Evolutionary conservation across 2,888 invertebrate species (phyloP).

Genomic region (Tanypteryx hageni): DNA sequence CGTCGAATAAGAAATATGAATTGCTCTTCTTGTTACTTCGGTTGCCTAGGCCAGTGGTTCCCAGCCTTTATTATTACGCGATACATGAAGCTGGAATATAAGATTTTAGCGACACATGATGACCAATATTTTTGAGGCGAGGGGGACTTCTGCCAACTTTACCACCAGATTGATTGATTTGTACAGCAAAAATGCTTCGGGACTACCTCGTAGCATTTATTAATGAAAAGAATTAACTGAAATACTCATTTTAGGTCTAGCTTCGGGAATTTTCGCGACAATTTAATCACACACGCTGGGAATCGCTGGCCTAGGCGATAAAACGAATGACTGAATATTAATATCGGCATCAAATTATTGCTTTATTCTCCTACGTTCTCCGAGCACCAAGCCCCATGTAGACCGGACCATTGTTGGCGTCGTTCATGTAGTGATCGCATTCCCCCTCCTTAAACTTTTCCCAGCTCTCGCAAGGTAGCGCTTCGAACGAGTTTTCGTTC

Average conservation of each 20-base stretch:
- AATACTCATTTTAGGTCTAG: background rate
- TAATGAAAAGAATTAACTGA: background rate
- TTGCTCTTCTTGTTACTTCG: background rate
- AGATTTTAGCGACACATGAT: background rate
- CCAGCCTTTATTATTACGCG: background rate
- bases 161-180: too few species aligned
- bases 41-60: background rate
- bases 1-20: too few species aligned
- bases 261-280: background rate
- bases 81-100: too few species aligned
- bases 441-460: constrained; percentile 70
- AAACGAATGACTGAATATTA: too few species aligned
- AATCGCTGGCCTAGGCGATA: background rate
- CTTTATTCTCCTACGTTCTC: background rate
- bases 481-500: constrained; percentile 71
- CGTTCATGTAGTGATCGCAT: constrained; percentile 69
- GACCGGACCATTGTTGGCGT: constrained; percentile 10
- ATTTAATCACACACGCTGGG: background rate
- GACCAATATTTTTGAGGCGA: too few species aligned
- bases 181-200: too few species aligned
- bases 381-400: constrained; percentile 32
- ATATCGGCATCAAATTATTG: too few species aligned
- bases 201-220: background rate
- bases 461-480: constrained; percentile 71
- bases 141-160: too few species aligned